Conservation (phyloP, 2,888 invertebrate genomes). For the Lepidocyrtoides sp. region DNA sequence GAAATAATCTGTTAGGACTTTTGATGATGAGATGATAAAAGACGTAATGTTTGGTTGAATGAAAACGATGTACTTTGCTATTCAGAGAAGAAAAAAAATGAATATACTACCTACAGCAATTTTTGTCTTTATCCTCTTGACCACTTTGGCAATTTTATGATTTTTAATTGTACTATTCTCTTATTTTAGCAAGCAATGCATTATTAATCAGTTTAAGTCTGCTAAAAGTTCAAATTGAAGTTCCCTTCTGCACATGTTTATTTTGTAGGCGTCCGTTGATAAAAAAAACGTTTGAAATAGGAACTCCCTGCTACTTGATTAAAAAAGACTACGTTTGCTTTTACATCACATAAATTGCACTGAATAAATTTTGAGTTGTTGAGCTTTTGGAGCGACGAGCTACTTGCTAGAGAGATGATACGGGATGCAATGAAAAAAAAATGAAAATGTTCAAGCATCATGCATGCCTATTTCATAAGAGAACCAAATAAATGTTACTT, state of each 20-base stretch:
- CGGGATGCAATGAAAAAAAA: too few species aligned
- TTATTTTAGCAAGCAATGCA: too few species aligned
- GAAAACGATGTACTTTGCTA: background rate
- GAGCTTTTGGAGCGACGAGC: background rate
- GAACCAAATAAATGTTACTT: background rate
- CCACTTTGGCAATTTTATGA: background rate
- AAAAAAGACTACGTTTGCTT: too few species aligned
- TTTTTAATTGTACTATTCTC: background rate
- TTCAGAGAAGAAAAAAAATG: background rate
- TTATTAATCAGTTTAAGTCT: too few species aligned
- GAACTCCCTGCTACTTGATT: too few species aligned
- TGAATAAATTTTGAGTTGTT: background rate
- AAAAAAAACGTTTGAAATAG: too few species aligned
- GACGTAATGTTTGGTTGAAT: background rate
- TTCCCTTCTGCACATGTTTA: too few species aligned
- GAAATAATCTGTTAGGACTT: background rate
- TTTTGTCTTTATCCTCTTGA: background rate
- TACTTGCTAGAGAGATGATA: background rate
- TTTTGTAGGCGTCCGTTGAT: too few species aligned
- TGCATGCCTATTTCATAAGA: background rate
- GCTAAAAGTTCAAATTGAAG: too few species aligned
- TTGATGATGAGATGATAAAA: constrained; percentile 11
- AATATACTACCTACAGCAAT: background rate
- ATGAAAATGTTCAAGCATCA: background rate
- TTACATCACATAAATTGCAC: background rate